Percentiles rank a stretch among this genome's conserved stretches.
Conservation (phyloP, 2,113 vertebrate genomes). For the Terrapene triunguis region DNA sequence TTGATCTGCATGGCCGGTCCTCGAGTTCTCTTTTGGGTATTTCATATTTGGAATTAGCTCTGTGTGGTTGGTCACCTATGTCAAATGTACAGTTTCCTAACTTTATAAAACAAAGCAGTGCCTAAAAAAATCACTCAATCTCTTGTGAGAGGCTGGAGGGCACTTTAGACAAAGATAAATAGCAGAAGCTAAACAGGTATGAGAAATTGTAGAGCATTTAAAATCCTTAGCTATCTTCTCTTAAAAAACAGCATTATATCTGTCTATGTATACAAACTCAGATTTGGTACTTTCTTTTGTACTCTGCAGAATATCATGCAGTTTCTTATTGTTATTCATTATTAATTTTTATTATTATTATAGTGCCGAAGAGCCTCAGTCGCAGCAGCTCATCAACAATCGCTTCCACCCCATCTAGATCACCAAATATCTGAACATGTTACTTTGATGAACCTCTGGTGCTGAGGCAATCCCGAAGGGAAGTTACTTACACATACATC, state of each 20-base stretch:
- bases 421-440: not conserved
- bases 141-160: accelerated
- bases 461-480: not conserved
- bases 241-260: not conserved
- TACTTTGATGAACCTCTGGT: not conserved
- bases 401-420: not conserved
- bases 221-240: not conserved
- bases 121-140: accelerated
- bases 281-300: not conserved
- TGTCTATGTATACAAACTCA: not conserved
- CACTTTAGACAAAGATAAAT: accelerated
- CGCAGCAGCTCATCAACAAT: not conserved
- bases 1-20: not conserved
- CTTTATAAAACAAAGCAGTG: not conserved
- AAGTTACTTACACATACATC: not conserved
- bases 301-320: not conserved
- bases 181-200: not conserved
- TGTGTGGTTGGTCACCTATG: not conserved
- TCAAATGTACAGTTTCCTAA: not conserved
- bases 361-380: not conserved
- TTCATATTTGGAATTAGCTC: not conserved
- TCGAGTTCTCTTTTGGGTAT: not conserved
- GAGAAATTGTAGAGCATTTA: not conserved
- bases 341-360: not conserved
- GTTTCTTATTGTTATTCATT: not conserved